These are phyloP conservation scores for Zhengitettix transpicula DNA, from an alignment of 2,888 invertebrate genomes.

Conservation along the genomic window DNA sequence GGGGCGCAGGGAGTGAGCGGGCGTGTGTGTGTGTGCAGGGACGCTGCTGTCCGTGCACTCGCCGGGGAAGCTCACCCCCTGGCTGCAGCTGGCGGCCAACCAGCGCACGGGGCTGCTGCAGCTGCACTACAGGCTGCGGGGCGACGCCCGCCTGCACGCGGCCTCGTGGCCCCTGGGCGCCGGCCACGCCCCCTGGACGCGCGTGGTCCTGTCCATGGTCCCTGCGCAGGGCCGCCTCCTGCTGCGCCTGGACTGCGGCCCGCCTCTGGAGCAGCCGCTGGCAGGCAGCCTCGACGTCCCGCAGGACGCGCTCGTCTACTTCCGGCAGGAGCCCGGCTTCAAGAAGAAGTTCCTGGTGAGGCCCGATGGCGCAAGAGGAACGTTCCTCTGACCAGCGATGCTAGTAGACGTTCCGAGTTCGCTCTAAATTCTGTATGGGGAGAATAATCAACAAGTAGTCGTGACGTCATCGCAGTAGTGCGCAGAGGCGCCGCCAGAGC, in stretches of 20 bases:
- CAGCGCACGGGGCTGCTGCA: constrained; percentile 26
- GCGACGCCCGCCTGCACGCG: constrained; percentile 23
- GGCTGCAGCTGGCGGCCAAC: constrained; percentile 25
- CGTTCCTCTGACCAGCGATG: too few species aligned
- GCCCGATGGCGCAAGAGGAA: too few species aligned
- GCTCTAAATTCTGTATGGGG: too few species aligned
- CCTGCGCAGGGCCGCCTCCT: constrained; percentile 23
- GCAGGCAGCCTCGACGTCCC: constrained; percentile 21
- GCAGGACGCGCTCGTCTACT: constrained; percentile 27
- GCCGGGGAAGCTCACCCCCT: constrained; percentile 28
- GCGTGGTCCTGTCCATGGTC: constrained; percentile 25
- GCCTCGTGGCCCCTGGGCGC: constrained; percentile 26
- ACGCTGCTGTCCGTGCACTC: constrained; percentile 27
- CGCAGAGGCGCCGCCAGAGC: too few species aligned
- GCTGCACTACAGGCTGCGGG: constrained; percentile 23
- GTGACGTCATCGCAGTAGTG: too few species aligned
- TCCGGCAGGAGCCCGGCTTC: constrained; percentile 28
- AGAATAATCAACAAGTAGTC: too few species aligned
- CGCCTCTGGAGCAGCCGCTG: constrained; percentile 25
- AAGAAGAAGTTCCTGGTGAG: constrained; percentile 30
- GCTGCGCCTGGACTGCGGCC: constrained; percentile 26
- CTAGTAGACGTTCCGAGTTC: neutral
- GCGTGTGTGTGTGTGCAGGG: constrained; percentile 16
- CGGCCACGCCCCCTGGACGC: constrained; percentile 21
- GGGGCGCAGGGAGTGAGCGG: constrained; percentile 18